Conservation (phyloP, 2,888 invertebrate species). For the Hydriomena furcata region DNA sequence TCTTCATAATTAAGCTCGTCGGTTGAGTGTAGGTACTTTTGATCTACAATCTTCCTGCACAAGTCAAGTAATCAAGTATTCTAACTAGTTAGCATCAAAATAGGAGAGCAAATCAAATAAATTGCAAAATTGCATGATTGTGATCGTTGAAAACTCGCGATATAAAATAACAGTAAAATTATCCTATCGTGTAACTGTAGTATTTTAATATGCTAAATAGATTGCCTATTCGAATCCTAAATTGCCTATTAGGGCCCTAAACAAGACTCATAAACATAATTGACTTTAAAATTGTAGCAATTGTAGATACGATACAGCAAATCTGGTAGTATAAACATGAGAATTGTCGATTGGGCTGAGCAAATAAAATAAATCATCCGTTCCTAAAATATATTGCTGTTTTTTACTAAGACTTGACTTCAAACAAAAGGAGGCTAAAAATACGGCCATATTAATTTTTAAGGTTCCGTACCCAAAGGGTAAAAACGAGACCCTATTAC, state of each 20-base stretch:
- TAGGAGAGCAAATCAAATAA: neutral
- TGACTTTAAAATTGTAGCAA: constrained; percentile 37
- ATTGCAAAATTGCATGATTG: constrained; percentile 1
- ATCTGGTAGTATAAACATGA: constrained; percentile 4
- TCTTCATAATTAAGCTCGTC: too few relatives aligned
- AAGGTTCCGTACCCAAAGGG: too few relatives aligned
- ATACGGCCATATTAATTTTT: too few relatives aligned
- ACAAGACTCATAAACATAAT: constrained; percentile 38
- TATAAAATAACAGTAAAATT: constrained; percentile 13
- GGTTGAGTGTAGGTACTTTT: too few relatives aligned
- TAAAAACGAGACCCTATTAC: too few relatives aligned
- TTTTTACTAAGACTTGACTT: too few relatives aligned
- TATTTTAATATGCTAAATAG: constrained; percentile 34
- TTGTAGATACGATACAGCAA: constrained; percentile 13
- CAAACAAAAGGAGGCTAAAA: too few relatives aligned
- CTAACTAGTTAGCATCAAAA: too few relatives aligned
- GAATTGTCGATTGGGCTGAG: constrained; percentile 12
- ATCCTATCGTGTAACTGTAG: constrained; percentile 16
- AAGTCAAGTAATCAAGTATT: too few relatives aligned
- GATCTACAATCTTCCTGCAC: too few relatives aligned
- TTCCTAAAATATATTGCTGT: too few relatives aligned
- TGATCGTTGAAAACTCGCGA: constrained; percentile 11
- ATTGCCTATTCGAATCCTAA: constrained; percentile 32
- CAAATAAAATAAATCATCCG: too few relatives aligned
- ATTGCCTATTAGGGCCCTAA: constrained; percentile 36